Base-by-base conservation (phyloP, 2,888 invertebrate species). In the Alviniconcha strummeri region DNA sequence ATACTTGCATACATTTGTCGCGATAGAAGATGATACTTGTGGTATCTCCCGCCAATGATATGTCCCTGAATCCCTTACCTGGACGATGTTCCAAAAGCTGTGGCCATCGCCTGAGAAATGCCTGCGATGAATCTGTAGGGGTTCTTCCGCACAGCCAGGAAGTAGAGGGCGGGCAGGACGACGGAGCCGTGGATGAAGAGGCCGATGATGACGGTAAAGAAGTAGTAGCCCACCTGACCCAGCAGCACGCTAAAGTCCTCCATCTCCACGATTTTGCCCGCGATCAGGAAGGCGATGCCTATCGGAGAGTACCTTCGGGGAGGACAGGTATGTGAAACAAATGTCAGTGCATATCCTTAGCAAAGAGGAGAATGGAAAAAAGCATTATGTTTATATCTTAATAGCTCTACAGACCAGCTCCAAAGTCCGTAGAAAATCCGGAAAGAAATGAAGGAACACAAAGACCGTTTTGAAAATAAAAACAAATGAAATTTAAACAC, bases 1-100 rank as follows among this genome's bases (percentile, higher is more conserved):
- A n/a, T n/a, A n/a, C n/a, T n/a, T n/a, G n/a, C n/a, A n/a, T n/a
- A n/a, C n/a, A n/a, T n/a, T 36, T 36, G 36, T 36, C 36, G 36
- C 36, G 36, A 36, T 3, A 36, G n/a, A 36, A 36, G 3, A 36
- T 36, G 36, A 36, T 36, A 36, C 36, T 36, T 36, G 36, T 36
- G 36, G 36, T 3, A 36, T 36, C 36, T 36, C 36, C 36, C 36
- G 36, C 36, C 36, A 36, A 36, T 0, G 36, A 36, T 36, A 36
- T 36, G 3, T 36, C 36, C 36, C 36, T 36, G 36, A 36, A 36
- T 36, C 36, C 36, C 36, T 36, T 75, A 94, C 94, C 97, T 97
- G 69, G 98, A 98, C 57, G 98, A 97, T 57, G 99, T 99, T 89
- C 98, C 98, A 93, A 99, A 99, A 76, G 98, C 98, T 1, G 98